A percentile compares a stretch with the other conserved stretches of the same genome.
Evolutionary conservation across 2,113 vertebrate species (phyloP).

Genomic region (Poecile atricapillus): DNA sequence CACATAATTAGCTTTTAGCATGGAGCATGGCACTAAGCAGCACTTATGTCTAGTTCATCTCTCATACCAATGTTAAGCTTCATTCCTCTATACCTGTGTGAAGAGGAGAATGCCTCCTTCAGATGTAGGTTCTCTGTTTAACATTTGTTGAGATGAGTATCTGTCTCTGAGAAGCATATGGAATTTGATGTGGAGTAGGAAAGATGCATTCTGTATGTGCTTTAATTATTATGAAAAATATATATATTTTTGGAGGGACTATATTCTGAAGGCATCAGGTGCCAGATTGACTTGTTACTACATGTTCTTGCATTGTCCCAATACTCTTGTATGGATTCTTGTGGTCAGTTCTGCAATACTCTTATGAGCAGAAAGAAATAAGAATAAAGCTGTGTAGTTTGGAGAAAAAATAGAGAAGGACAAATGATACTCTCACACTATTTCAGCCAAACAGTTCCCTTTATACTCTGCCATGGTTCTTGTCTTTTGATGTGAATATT

Average conservation of each 20-base stretch:
- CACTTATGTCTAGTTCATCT: not conserved
- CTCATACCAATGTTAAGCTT: not conserved
- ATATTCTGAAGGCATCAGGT: not conserved
- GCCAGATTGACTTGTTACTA: not conserved
- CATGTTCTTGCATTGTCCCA: not conserved
- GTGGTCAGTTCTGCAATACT: not conserved
- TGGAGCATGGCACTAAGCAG: not conserved
- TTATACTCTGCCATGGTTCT: not conserved
- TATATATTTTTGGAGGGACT: not conserved
- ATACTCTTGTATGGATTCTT: fast-evolving
- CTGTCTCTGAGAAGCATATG: not conserved
- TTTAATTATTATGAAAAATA: not conserved
- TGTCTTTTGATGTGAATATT: not conserved
- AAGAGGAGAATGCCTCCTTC: not conserved
- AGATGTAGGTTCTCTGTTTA: not conserved
- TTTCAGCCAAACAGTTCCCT: not conserved
- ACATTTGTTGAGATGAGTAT: not conserved
- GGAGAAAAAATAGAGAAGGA: not conserved
- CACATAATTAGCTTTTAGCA: not conserved
- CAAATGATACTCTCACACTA: not conserved
- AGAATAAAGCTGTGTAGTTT: not conserved
- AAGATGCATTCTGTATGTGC: not conserved
- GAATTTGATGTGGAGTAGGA: not conserved
- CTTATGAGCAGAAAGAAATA: not conserved
- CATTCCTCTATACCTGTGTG: not conserved